Base-by-base conservation (phyloP, 2,797 vertebrate species). In the Picus viridis region DNA sequence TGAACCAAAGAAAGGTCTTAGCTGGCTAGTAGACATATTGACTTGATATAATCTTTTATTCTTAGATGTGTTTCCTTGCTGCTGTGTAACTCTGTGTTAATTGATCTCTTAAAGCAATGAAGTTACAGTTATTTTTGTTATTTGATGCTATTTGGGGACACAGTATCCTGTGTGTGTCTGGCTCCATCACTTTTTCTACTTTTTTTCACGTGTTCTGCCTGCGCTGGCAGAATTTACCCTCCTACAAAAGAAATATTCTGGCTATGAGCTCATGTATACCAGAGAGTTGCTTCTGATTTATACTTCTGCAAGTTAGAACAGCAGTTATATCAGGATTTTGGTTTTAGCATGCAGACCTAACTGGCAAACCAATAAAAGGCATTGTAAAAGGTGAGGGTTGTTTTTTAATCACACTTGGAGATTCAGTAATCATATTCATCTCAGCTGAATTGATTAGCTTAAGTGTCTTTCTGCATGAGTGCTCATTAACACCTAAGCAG, bases 51-150 rank as follows among this genome's bases (percentile, higher is more conserved):
- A 61, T 79, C 5, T 86, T 93, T 87, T 91, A 78, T 89, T 94
- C 77, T 81, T 83, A 89, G 77, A 73, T 27, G 22, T 34, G 32
- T 73, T 93, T 94, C 76, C 49, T 83, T 92, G 56, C 70, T 86
- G 51, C 72, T 34, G 18, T 79, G 56, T 62, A 88, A 51, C 56
- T 65, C 51, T 67, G 13, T 65, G 76, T 63, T 93, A 81, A 83
- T 39, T n/a, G 59, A 93, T 22, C 30, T 69, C 77, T 61, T 75
- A 80, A 69, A 86, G 51, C 72, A 91, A 77, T 59, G 39, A 91
- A 95, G 83, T 84, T 76, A 81, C 10, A 86, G 78, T 32, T 92
- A 83, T 2, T 95, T 95, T 87, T 95, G 69, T 73, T 88, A 89
- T 88, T 86, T 88, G 76, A 90, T n/a, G 41, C 76, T 90, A 72